Base-by-base conservation (phyloP, 2,797 vertebrate species). In the Leptodactylus fallax region DNA sequence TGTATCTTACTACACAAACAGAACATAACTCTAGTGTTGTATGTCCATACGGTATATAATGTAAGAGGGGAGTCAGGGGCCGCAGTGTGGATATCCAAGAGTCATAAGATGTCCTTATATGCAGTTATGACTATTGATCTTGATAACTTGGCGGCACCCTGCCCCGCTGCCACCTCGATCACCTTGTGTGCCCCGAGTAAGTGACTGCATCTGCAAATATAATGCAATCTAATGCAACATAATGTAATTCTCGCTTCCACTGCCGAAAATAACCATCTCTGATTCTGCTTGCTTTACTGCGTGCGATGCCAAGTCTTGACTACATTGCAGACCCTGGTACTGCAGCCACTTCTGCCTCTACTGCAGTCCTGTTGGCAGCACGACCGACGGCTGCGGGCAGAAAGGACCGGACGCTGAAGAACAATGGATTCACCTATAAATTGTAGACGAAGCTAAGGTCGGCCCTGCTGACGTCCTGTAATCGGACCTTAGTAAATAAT, bases 381-480 rank as follows among this genome's bases (percentile, higher is more conserved):
- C 36, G 17, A 16, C 11, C 58, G 23, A 17, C 36, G 27, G 53
- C 19, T 45, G 36, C 60, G 27, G 56, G 79, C 58, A 13, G 36
- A 36, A 61, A 10, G 17, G 58, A n/a, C 6, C 63, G 63, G 45
- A 7, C 65, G 49, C n/a, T 45, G 3, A 81, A 25, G 11, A 61
- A 13, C 74, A 74, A 74, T 21, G 86, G 47, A 53, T 56, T 67
- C 36, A 71, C 56, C 60, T 23, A 47, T 25, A 77, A 25, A 49
- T 65, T 79, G 49, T 12, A n/a, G 17, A 56, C 10, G 49, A 19
- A 9, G 76, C 63, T 51, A 56, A 67, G 21, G 58, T 77, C 10
- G 49, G 19, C 72, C 76, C 23, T 86, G 85, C 88, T 89, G 88
- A 89, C 71, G 60, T 83, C 74, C 21, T 53, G 80, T 71, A 86